Evolutionary conservation across 2,888 invertebrate genomes (phyloP).

Genomic region (Dusona sp.): DNA sequence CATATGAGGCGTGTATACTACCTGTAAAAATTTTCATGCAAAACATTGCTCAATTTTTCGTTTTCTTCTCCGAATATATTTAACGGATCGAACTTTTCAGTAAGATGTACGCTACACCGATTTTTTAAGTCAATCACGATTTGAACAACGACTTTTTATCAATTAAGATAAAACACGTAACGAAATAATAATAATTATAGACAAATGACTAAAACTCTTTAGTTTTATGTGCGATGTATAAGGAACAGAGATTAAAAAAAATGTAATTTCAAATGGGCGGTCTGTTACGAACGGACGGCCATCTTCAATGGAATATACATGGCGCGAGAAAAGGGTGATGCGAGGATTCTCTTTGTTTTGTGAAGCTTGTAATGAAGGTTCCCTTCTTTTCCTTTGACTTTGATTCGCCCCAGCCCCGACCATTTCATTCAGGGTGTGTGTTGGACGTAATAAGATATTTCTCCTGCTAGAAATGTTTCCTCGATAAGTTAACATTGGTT

Average conservation of each 20-base stretch:
- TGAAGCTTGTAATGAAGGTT: constrained; percentile 66
- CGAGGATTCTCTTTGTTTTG: constrained; percentile 62
- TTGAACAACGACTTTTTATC: background rate
- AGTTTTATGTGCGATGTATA: constrained; percentile 23
- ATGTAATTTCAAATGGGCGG: constrained; percentile 39
- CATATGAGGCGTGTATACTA: too few relatives aligned
- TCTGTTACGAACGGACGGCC: constrained; percentile 48
- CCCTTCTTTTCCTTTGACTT: constrained; percentile 60
- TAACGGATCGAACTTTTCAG: background rate
- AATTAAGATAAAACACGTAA: background rate
- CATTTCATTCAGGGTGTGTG: constrained; percentile 39
- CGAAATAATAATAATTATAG: constrained; percentile 24
- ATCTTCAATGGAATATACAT: constrained; percentile 62
- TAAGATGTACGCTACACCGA: too few relatives aligned
- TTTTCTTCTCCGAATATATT: too few relatives aligned
- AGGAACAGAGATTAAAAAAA: constrained; percentile 24
- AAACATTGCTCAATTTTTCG: background rate
- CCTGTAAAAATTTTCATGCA: too few relatives aligned
- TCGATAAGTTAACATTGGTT: constrained; percentile 68
- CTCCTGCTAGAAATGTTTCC: constrained; percentile 59
- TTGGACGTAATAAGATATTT: constrained; percentile 64
- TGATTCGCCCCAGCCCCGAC: constrained; percentile 40
- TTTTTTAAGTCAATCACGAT: background rate
- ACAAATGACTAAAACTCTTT: background rate
- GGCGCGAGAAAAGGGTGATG: constrained; percentile 13